Conservation (phyloP, 1,140 invertebrate species). For the Drosophila virilis region DNA sequence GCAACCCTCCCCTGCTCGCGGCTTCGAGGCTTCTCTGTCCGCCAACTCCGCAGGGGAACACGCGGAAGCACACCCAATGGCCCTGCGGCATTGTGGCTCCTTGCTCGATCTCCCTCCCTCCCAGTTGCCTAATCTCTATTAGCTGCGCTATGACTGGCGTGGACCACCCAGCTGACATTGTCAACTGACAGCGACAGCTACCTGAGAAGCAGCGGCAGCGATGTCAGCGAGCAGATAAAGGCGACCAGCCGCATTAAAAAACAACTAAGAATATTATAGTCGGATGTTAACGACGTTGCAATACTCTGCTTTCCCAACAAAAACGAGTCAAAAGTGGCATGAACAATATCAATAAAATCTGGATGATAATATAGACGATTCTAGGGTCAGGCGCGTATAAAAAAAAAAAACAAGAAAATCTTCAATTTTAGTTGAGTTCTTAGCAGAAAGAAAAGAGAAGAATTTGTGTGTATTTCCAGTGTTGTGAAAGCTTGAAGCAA, state of each 20-base stretch:
- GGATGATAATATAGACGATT: no score
- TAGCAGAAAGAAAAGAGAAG: no score
- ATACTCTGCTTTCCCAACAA: conserved; percentile 42
- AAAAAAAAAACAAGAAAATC: no score
- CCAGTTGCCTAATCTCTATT: conserved; percentile 59
- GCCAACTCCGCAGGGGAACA: no score
- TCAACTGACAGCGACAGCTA: conserved; percentile 51
- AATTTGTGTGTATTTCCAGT: no score
- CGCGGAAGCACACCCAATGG: conserved; percentile 5
- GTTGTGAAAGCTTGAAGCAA: no score
- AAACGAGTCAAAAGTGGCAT: no score
- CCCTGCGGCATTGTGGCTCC: conserved; percentile 22
- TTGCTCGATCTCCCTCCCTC: conserved; percentile 4
- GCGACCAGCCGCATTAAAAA: conserved; percentile 66
- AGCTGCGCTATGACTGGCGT: conserved; percentile 58
- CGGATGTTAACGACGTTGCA: neutral
- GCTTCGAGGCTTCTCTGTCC: neutral
- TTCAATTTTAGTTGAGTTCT: no score
- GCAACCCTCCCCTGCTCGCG: neutral
- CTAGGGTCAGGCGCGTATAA: no score
- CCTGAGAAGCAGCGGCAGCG: conserved; percentile 57
- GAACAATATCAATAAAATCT: no score
- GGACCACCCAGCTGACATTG: conserved; percentile 51
- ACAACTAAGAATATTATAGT: conserved; percentile 10
- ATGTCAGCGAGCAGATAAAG: conserved; percentile 71